Base-by-base conservation (phyloP, 2,113 vertebrate genomes). In the Mustela lutreola region DNA sequence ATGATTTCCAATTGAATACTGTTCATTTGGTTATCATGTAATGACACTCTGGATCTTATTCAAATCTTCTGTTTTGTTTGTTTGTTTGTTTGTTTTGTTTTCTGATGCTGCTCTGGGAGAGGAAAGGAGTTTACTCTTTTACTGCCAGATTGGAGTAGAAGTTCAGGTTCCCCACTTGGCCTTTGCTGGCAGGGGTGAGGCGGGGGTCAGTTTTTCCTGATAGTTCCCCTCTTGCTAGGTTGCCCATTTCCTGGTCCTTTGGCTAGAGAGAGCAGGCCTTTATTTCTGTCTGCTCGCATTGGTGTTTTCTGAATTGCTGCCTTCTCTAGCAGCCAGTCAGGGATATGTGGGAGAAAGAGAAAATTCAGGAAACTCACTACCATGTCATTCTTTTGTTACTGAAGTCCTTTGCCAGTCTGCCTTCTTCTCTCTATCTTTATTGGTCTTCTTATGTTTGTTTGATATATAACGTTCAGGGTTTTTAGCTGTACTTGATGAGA, bases 1-100 rank as follows among this genome's bases (percentile, higher is more conserved):
- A 39, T 92, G 62, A 84, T 81, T 97, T 95, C 89, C 65, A 67
- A 31, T 6, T 93, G 39, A 90, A 91, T 97, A 87, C 24, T 71
- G 8, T 87, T 91, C 67, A 71, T 91, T 96, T 63, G 81, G 50
- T 28, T 83, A 89, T 96, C 36, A 56, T 70, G 28, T 83, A 87
- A 71, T 63, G 81, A 93, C 53, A 70, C 39, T 48, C 42, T 91
- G 50, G 70, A 56, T 83, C 36, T 93, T 90, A 90, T 70, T 86
- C 80, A 96, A 96, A 81, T n/a, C n/a, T 93, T 75, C 45, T 86
- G 56, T 76, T 65, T 73, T 60, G n/a, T 22, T 53, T 50, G n/a
- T 22, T 53, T 50, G n/a, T 22, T 53, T 50, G 56, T 42, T 22
- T 60, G 36, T 50, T 63, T 36, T 91, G 48, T 62, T 80, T 36